Conservation (phyloP, 2,888 invertebrate species). For the Lamproptera curius region DNA sequence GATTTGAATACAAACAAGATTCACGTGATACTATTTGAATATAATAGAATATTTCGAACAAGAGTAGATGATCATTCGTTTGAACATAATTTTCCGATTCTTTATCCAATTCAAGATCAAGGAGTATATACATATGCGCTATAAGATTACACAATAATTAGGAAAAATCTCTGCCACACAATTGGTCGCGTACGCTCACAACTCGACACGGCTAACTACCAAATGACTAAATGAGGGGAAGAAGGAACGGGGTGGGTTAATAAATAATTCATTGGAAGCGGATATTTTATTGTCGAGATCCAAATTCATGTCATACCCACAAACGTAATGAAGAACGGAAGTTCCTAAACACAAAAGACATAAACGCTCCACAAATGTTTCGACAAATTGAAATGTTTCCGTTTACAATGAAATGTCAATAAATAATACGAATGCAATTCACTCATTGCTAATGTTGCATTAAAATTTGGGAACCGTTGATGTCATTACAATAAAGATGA, state of each 20-base stretch:
- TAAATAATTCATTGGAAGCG: constrained; percentile 14
- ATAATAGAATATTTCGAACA: constrained; percentile 5
- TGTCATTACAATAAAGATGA: no score
- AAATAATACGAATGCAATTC: no score
- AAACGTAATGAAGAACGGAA: no score
- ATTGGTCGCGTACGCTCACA: constrained; percentile 3
- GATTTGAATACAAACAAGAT: constrained; percentile 54
- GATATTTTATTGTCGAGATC: constrained; percentile 21
- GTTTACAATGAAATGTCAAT: no score
- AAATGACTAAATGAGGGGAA: neutral
- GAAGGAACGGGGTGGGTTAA: neutral
- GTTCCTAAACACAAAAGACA: no score
- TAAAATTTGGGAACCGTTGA: no score
- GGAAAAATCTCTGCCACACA: constrained; percentile 22
- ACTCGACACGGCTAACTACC: neutral
- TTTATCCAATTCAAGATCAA: constrained; percentile 40
- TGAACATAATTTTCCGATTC: constrained; percentile 27
- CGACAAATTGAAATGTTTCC: no score
- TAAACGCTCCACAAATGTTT: no score
- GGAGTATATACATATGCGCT: constrained; percentile 11
- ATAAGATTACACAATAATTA: constrained; percentile 16
- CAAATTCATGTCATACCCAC: constrained; percentile 9
- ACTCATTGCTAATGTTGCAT: no score
- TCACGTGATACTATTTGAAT: constrained; percentile 4
- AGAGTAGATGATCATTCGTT: constrained; percentile 11